phyloP scores from a whole-genome alignment of 2,888 invertebrate species.

The Microctonus aethiopoides region DNA sequence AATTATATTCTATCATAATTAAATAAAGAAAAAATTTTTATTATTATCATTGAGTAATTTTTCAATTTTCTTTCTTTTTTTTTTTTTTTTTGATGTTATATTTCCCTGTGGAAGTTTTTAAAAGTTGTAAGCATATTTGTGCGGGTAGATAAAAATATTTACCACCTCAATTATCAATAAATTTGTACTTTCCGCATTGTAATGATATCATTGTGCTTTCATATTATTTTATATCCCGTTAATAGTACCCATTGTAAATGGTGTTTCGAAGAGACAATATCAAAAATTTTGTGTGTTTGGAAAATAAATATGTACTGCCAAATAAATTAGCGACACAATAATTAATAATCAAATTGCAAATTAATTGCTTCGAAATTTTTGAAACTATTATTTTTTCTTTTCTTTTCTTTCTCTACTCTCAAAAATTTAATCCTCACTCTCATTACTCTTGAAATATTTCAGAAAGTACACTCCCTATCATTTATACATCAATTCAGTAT shows the following conservation, averaged over 20 bases:
- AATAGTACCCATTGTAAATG: conserved; percentile 5
- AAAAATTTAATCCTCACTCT: not conserved
- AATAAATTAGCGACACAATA: not conserved
- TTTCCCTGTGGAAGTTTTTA: conserved; percentile 2
- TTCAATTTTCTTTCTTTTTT: not conserved
- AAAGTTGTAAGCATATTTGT: not conserved
- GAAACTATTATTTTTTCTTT: not conserved
- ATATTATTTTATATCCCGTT: not conserved
- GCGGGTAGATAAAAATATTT: not conserved
- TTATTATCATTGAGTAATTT: not conserved
- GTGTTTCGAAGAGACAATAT: not conserved
- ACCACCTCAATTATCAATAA: not conserved
- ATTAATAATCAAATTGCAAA: not conserved
- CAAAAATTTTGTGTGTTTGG: not conserved
- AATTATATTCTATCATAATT: not conserved
- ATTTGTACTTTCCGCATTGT: conserved; percentile 42
- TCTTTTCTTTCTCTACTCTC: not conserved
- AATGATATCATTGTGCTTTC: conserved; percentile 30
- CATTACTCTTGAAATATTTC: not conserved
- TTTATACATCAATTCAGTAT: not conserved
- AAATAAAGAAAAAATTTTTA: not conserved
- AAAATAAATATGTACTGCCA: not conserved
- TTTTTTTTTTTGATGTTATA: not conserved
- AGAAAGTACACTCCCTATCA: not conserved
- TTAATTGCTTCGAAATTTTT: not conserved